A percentile compares a stretch with the other conserved stretches of the same genome.
Conservation (phyloP, 2,888 invertebrate genomes). For the Pandemis corylana region DNA sequence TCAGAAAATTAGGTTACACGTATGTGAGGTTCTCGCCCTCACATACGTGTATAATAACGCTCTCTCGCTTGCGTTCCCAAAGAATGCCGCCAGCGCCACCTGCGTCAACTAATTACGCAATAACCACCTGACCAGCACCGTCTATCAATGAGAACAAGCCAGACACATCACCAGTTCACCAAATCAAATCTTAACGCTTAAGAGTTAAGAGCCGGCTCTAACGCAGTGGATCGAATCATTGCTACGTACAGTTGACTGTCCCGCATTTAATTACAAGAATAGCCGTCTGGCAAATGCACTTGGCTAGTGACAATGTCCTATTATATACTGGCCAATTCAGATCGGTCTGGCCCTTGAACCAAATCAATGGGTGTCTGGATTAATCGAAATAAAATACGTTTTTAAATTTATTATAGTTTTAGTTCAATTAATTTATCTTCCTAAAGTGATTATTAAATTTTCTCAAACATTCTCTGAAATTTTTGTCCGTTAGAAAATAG, state of each 20-base stretch:
- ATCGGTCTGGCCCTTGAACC: constrained; percentile 76
- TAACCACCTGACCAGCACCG: constrained; percentile 36
- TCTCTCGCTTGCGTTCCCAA: no score
- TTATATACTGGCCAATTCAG: constrained; percentile 67
- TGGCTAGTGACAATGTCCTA: constrained; percentile 76
- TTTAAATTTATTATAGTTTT: no score
- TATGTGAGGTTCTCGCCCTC: no score
- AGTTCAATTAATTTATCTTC: no score
- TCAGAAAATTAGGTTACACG: no score
- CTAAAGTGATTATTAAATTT: no score
- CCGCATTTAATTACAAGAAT: constrained; percentile 66
- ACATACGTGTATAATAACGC: no score
- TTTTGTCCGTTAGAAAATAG: no score
- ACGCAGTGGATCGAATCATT: constrained; percentile 2
- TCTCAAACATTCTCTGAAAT: no score
- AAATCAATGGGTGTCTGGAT: constrained; percentile 59
- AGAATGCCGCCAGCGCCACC: constrained; percentile 6
- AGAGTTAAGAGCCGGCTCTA: not conserved
- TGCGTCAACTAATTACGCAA: constrained; percentile 53
- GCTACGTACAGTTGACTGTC: constrained; percentile 58
- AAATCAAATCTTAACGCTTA: constrained; percentile 10
- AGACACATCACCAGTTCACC: not conserved
- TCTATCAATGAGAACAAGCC: constrained; percentile 33
- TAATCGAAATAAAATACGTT: no score
- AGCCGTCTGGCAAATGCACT: constrained; percentile 74